Percentiles rank a stretch among this genome's conserved stretches.
These are phyloP conservation scores for Diabrotica undecimpunctata DNA, from an alignment of 1,140 invertebrate genomes.

Conservation along the genomic window DNA sequence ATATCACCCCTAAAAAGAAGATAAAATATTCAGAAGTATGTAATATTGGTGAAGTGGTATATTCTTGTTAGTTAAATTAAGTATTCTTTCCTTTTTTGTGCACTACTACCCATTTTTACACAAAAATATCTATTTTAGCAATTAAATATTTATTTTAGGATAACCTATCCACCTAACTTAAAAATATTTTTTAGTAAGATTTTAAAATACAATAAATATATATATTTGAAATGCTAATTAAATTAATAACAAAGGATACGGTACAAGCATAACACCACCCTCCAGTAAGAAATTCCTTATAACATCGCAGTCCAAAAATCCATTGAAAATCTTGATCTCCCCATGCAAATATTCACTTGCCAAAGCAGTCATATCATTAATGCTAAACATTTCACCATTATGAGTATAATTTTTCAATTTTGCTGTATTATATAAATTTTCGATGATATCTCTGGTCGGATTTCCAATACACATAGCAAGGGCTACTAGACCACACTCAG, in stretches of 20 bases:
- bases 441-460: conserved; percentile 54
- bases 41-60: no score
- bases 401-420: conserved; percentile 62
- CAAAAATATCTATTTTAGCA: no score
- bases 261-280: conserved; percentile 56
- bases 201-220: no score
- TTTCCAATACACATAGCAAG: conserved; percentile 70
- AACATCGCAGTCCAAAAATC: conserved; percentile 46
- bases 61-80: no score
- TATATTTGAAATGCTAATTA: no score
- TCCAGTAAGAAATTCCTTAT: conserved; percentile 53
- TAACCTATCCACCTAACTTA: no score
- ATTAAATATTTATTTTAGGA: no score
- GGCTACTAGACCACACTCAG: conserved; percentile 79
- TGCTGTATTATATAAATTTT: conserved; percentile 60
- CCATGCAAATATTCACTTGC: conserved; percentile 54
- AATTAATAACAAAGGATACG: conserved; percentile 55
- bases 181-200: no score
- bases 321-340: conserved; percentile 49
- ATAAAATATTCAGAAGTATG: no score
- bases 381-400: conserved; percentile 85
- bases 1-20: no score
- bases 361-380: conserved; percentile 62
- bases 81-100: no score
- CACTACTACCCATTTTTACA: no score